Evolutionary conservation across 2,888 invertebrate genomes (phyloP).

Genomic region (Tridacna gigas): DNA sequence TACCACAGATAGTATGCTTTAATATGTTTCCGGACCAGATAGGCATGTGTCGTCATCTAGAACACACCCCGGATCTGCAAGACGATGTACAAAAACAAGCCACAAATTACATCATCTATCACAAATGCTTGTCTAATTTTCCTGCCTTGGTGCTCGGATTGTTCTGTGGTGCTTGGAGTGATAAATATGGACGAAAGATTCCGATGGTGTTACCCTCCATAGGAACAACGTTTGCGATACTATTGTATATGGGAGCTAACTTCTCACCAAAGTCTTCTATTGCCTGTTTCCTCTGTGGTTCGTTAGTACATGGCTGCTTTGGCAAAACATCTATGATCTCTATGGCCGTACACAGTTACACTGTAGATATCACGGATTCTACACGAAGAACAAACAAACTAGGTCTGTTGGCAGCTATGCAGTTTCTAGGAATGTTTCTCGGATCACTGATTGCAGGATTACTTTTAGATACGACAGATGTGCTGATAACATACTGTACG

Average conservation of each 20-base stretch:
- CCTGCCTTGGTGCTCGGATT: conserved; percentile 83
- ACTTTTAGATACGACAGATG: conserved; percentile 71
- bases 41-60: conserved; percentile 65
- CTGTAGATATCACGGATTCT: conserved; percentile 78
- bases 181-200: conserved; percentile 82
- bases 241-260: conserved; percentile 77
- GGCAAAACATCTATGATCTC: conserved; percentile 83
- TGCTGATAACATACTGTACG: conserved; percentile 74
- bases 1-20: conserved; percentile 80
- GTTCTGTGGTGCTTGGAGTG: conserved; percentile 84
- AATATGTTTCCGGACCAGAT: conserved; percentile 66
- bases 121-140: conserved; percentile 82
- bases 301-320: conserved; percentile 79
- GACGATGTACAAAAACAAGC: conserved; percentile 77
- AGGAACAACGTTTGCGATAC: conserved; percentile 80
- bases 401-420: conserved; percentile 82
- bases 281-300: conserved; percentile 76
- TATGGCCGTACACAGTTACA: conserved; percentile 83
- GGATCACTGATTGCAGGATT: conserved; percentile 80
- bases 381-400: conserved; percentile 78
- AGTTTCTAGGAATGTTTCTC: conserved; percentile 82
- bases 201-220: conserved; percentile 83
- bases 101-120: conserved; percentile 80
- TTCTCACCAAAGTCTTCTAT: conserved; percentile 63
- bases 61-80: conserved; percentile 69